Percentiles rank a stretch among this genome's conserved stretches.
Evolutionary conservation across 1,140 invertebrate genomes (phyloP).

Genomic region (Apis laboriosa): DNA sequence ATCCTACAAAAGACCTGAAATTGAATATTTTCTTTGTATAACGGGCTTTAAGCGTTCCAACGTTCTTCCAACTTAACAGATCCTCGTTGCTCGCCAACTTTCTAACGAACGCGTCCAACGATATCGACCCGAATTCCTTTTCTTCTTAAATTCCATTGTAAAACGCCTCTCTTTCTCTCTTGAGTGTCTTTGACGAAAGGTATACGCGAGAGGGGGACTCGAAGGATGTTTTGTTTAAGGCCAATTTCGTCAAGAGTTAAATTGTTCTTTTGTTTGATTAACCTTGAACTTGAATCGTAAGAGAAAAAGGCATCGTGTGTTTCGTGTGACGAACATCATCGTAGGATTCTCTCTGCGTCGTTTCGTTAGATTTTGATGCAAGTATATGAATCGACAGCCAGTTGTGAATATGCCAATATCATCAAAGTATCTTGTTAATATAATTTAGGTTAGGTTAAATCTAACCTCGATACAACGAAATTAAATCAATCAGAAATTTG

Average conservation of each 20-base stretch:
- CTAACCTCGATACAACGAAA: too few relatives aligned
- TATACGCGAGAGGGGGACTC: neutral
- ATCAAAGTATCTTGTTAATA: too few relatives aligned
- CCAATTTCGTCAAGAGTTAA: neutral
- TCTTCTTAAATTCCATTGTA: constrained; percentile 20
- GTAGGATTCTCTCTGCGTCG: too few relatives aligned
- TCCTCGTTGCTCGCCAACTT: neutral
- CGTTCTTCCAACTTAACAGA: constrained; percentile 26
- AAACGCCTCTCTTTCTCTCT: neutral
- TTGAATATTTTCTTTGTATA: constrained; percentile 39
- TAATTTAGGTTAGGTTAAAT: too few relatives aligned
- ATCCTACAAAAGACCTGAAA: constrained; percentile 30
- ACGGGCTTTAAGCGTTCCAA: constrained; percentile 22
- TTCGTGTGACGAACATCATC: too few relatives aligned
- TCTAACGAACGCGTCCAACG: constrained; percentile 16
- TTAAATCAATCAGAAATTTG: too few relatives aligned
- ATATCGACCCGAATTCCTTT: constrained; percentile 17
- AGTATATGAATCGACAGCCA: too few relatives aligned
- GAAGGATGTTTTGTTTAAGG: neutral
- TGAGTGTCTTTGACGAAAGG: constrained; percentile 6
- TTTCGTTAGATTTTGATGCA: too few relatives aligned
- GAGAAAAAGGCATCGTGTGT: too few relatives aligned
- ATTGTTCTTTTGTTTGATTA: too few relatives aligned
- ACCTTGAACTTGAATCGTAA: too few relatives aligned
- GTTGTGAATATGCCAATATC: too few relatives aligned